Evolutionary conservation across 2,113 vertebrate species (phyloP), one percentile per base, ranked within the genome.

Genomic region (Falcunculus frontatus): DNA sequence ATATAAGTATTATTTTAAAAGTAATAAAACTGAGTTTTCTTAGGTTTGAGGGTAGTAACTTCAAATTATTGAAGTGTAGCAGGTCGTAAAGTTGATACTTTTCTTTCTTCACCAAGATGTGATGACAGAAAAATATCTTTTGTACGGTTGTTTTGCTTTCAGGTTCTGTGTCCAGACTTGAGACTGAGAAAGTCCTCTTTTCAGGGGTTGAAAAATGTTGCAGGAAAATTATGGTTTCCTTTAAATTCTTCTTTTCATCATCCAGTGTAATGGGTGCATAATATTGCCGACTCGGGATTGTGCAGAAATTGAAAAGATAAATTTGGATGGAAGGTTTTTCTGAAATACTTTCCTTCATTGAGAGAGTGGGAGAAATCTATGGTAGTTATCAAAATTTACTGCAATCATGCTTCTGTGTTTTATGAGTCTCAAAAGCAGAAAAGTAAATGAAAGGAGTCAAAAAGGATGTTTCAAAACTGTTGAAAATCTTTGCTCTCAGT

Each of bases 381-480:
- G 73, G 55, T 87, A 84, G 86, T 94, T 94, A 94, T 55, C 27
- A 77, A 76, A 90, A 91, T 88, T 91, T 90, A 88, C 75, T 72
- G 79, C 89, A 81, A 52, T 88, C 76, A 46, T 6, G 18, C 60
- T 90, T 94, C 84, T 87, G 46, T 84, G 59, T 91, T 82, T 90
- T 77, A 41, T 4, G 20, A 47, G 32, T 91, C 87, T 94, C 56
- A 85, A 62, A 96, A 85, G 87, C 37, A 72, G 69, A 77, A 79
- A 81, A 89, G 52, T 67, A 93, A 76, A 79, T 84, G 59, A 70
- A 88, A 69, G 57, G 57, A 77, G 47, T 86, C 20, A 86, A 56
- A 92, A 89, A 82, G 18, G 33, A 64, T 79, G 80, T 83, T 96
- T 91, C 33, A 70, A 67, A 94, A 67, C 69, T 59, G 73, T 73